These are phyloP conservation scores for Sebastes hubbsi DNA, from an alignment of 2,797 vertebrate species.

Conservation along the genomic window DNA sequence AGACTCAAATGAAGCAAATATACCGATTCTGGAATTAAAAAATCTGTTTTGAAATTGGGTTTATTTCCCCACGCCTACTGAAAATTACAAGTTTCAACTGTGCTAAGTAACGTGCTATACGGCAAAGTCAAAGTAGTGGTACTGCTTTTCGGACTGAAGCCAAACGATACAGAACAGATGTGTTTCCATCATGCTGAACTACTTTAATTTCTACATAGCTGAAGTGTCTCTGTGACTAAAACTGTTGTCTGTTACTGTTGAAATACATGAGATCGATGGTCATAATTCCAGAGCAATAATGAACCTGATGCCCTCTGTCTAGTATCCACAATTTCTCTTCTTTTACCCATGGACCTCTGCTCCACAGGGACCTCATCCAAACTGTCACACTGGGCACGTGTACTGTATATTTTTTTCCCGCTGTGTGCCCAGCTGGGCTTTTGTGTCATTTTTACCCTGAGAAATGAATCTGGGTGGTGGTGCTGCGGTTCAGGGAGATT, in stretches of 20 bases:
- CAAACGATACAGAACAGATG: neutral
- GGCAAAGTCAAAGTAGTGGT: neutral
- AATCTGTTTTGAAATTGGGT: too few relatives aligned
- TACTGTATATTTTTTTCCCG: slow-evolving; percentile 7
- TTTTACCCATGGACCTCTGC: neutral
- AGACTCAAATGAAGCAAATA: too few relatives aligned
- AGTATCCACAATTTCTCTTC: neutral
- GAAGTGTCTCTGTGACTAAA: neutral
- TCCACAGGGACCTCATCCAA: slow-evolving; percentile 21
- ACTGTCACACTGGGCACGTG: slow-evolving; percentile 31
- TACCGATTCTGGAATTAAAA: too few relatives aligned
- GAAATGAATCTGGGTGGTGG: slow-evolving; percentile 68
- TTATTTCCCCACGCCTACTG: too few relatives aligned
- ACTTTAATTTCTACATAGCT: neutral
- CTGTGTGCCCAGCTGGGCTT: slow-evolving; percentile 40
- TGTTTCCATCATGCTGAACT: neutral
- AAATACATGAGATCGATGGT: neutral
- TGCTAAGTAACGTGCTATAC: neutral
- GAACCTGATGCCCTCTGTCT: neutral
- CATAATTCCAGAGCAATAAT: neutral
- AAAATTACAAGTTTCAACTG: neutral
- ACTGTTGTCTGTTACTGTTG: neutral
- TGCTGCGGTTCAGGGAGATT: slow-evolving; percentile 70
- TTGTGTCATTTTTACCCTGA: slow-evolving; percentile 53
- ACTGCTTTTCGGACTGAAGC: neutral